A percentile compares a stretch with the other conserved stretches of the same genome.
Conservation (phyloP, 1,140 invertebrate species). For the Pissodes strobi region DNA sequence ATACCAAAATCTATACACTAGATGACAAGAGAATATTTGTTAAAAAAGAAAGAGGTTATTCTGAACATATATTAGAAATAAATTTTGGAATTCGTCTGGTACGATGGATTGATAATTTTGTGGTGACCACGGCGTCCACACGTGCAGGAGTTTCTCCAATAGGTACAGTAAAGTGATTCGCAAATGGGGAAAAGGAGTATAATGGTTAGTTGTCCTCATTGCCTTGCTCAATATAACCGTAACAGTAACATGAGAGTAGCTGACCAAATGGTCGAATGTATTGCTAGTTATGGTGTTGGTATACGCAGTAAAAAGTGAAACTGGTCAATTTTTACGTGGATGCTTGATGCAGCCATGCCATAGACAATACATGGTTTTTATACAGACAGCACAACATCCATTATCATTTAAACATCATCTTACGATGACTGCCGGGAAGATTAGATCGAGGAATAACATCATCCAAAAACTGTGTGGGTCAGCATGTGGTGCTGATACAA, state of each 20-base stretch:
- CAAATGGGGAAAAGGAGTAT: constrained; percentile 23
- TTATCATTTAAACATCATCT: no score
- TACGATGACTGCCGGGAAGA: no score
- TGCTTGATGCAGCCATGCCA: no score
- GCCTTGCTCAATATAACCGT: constrained; percentile 9
- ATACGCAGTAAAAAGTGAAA: constrained; percentile 17
- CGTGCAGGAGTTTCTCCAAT: constrained; percentile 30
- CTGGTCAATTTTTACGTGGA: constrained; percentile 14
- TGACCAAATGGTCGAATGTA: constrained; percentile 17
- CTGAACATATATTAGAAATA: constrained; percentile 12
- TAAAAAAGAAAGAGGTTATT: no score
- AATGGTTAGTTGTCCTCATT: constrained; percentile 3
- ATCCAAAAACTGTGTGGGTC: no score
- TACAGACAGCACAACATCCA: no score
- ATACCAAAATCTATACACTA: no score
- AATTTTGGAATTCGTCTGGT: constrained; percentile 11
- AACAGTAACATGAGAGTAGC: constrained; percentile 22
- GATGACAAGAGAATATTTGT: no score
- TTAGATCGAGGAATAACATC: no score
- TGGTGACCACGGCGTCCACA: constrained; percentile 42
- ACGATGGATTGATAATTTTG: constrained; percentile 30
- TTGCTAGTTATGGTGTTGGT: constrained; percentile 19
- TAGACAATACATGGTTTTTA: no score
- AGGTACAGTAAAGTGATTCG: constrained; percentile 37
- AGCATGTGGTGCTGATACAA: no score